These are phyloP conservation scores for Rhizomys pruinosus DNA, from an alignment of 2,113 vertebrate genomes.

Conservation along the genomic window DNA sequence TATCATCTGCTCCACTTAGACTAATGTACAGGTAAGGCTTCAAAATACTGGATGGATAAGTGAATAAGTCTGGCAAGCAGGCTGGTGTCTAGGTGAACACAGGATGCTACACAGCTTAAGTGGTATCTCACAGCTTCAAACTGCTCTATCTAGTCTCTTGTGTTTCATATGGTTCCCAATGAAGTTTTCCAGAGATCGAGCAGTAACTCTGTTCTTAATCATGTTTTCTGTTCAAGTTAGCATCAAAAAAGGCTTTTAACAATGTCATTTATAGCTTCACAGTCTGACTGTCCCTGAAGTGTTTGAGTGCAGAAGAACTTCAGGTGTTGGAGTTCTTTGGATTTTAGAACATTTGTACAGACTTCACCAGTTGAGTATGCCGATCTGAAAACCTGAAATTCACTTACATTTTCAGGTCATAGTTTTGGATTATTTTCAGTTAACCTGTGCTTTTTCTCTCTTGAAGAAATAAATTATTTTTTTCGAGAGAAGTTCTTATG, in stretches of 20 bases:
- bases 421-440: neutral
- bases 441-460: neutral
- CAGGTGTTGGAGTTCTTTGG: too few species aligned
- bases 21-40: neutral
- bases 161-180: neutral
- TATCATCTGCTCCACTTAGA: too few species aligned
- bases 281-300: too few species aligned
- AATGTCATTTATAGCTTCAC: too few species aligned
- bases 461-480: constrained; percentile 19
- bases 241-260: neutral
- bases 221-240: neutral
- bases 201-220: neutral
- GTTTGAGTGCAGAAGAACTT: neutral
- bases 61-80: neutral
- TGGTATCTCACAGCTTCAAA: neutral
- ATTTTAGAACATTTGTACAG: too few species aligned
- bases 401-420: neutral
- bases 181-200: neutral
- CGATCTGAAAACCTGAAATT: neutral
- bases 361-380: neutral
- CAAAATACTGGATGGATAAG: neutral
- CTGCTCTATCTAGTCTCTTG: neutral
- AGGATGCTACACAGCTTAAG: too few species aligned
- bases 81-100: neutral
- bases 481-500: neutral